These are phyloP conservation scores for Aplochiton taeniatus DNA, from an alignment of 2,797 vertebrate species.

Conservation along the genomic window DNA sequence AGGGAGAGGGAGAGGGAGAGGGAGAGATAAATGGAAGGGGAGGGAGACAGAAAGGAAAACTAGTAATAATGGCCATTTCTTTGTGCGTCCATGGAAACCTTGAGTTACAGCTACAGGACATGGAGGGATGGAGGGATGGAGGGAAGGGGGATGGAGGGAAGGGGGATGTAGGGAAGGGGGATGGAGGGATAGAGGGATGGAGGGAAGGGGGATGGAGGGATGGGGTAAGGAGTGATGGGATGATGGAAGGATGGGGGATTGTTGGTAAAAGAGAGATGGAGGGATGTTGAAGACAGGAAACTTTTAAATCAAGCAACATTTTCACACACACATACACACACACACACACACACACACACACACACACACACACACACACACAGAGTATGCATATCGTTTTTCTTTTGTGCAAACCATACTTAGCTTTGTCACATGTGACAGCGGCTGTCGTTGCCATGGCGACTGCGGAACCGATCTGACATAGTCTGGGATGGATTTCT, in stretches of 20 bases:
- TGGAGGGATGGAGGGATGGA: not conserved
- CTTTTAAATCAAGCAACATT: too few species aligned
- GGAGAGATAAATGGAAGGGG: not conserved
- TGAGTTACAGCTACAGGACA: not conserved
- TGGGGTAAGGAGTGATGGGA: not conserved
- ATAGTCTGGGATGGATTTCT: too few species aligned
- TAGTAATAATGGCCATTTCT: too few species aligned
- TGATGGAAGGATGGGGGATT: too few species aligned
- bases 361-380: not conserved
- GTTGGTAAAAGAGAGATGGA: too few species aligned
- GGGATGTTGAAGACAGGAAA: too few species aligned
- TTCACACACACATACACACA: not conserved
- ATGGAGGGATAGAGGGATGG: not conserved
- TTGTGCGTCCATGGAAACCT: too few species aligned
- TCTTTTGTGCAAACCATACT: too few species aligned
- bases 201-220: not conserved
- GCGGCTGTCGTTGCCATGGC: too few species aligned
- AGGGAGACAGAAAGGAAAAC: not conserved
- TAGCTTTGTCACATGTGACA: too few species aligned
- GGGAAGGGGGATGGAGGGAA: not conserved
- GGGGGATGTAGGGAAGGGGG: not conserved
- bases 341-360: constrained; percentile 3
- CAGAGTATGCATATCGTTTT: too few species aligned
- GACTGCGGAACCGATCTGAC: too few species aligned
- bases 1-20: not conserved